These are phyloP conservation scores for Lasioglossum oenotherae DNA, from an alignment of 2,888 invertebrate species.

Conservation along the genomic window DNA sequence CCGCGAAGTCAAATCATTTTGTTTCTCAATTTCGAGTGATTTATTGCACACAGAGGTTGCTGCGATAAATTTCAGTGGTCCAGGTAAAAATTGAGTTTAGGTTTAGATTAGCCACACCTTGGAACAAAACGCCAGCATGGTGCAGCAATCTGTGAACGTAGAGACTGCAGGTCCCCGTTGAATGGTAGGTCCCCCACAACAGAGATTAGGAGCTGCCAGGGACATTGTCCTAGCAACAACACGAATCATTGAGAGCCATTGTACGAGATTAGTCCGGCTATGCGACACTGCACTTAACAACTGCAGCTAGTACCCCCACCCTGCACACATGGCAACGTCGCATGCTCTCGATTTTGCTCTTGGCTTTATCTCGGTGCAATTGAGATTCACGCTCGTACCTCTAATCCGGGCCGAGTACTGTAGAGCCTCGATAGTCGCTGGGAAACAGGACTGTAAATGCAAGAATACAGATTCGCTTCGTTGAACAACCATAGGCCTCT, in stretches of 20 bases:
- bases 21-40: not conserved
- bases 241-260: not conserved
- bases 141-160: not conserved
- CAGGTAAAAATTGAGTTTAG: not conserved
- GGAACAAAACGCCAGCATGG: not conserved
- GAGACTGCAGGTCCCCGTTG: constrained; percentile 1
- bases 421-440: not conserved
- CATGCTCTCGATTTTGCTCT: constrained; percentile 2
- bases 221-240: constrained; percentile 14
- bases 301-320: constrained; percentile 1
- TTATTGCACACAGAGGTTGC: too few species aligned
- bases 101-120: not conserved
- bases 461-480: not conserved
- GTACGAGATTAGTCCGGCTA: constrained; percentile 16
- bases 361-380: not conserved
- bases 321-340: not conserved
- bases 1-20: not conserved
- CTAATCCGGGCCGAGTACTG: not conserved
- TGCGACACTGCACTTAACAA: constrained; percentile 18
- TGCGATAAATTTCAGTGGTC: not conserved
- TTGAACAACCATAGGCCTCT: not conserved
- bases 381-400: not conserved
- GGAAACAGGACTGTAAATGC: not conserved
- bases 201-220: constrained; percentile 14
- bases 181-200: not conserved